Evolutionary conservation across 2,113 vertebrate genomes (phyloP), one percentile per base, ranked within the genome.

Genomic region (Sisor rabdophorus): DNA sequence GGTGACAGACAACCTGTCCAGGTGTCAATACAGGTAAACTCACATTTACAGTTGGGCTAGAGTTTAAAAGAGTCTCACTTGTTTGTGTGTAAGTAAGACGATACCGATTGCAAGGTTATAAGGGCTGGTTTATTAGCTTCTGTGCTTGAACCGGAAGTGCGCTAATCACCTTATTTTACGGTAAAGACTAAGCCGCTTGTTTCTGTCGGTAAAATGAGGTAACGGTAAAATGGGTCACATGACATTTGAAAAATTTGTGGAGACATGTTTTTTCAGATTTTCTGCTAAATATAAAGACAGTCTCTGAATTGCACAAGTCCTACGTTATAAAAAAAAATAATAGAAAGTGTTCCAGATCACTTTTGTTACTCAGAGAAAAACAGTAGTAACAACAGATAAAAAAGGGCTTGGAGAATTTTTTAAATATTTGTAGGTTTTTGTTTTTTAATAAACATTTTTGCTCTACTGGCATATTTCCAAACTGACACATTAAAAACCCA

Each of bases 1-100:
- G 97, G 96, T 69, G 96, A 99, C 85, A 93, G 97, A 36, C 97
- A 99, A 55, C 96, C 97, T 0, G 93, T 98, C 40, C 94, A 98
- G 86, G 95, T 98, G 86, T 94, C 92, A 79, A 95, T 99, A 80
- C 86, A 90, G 89, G 93, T 94, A 89, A 91, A 92, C 89, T 19
- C 26, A 20, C 26, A 11, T n/a, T 10, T 16, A 61, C 12, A 48
- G 2, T 24, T 2, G 19, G 47, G 9, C 1, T 6, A 12, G 3
- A 30, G 65, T 17, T 67, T 67, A 47, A 10, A 17, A 1, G 2
- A 48, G 16, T 2, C 1, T 10, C 22, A 8, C 40, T 44, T 2
- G 12, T n/a, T 11, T 9, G 61, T 67, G 64, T 30, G 24, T 19
- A 30, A 26, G 47, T 16, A 69, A 50, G 26, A 20, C 12, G 64